A percentile compares a stretch with the other conserved stretches of the same genome.
These are phyloP conservation scores for Chrysolina haemoptera DNA, from an alignment of 2,888 invertebrate genomes.

Conservation along the genomic window DNA sequence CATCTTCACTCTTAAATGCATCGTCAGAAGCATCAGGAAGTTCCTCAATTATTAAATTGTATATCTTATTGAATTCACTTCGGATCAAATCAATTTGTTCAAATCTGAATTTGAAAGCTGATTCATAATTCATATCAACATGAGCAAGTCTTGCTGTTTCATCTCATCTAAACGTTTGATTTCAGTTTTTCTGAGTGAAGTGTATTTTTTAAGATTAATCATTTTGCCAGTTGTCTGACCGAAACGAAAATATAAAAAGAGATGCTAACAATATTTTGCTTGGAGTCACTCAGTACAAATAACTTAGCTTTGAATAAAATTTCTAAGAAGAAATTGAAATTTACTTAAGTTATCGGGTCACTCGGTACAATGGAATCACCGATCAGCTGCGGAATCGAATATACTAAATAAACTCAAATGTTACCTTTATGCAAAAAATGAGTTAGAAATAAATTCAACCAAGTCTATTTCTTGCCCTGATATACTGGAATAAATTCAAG, in stretches of 20 bases:
- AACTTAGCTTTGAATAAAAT: background rate
- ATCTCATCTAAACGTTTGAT: background rate
- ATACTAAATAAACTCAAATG: background rate
- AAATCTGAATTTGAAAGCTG: background rate
- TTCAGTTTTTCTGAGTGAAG: background rate
- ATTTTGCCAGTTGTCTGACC: background rate
- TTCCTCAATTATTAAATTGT: background rate
- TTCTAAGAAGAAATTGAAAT: background rate
- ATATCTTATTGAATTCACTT: background rate
- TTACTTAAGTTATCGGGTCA: background rate
- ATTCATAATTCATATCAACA: background rate
- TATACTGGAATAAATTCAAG: background rate
- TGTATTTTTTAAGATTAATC: too few relatives aligned
- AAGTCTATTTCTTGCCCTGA: background rate
- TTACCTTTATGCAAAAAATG: background rate
- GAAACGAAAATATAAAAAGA: background rate
- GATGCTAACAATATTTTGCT: background rate
- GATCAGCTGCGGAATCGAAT: background rate
- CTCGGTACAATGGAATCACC: background rate
- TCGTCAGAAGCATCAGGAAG: too few relatives aligned
- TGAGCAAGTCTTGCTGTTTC: background rate
- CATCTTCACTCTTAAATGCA: too few relatives aligned
- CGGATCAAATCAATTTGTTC: background rate
- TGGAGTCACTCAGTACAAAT: background rate
- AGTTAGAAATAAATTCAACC: too few relatives aligned